Evolutionary conservation across 2,797 vertebrate species (phyloP), one percentile per base, ranked within the genome.

Genomic region (Percopsis omiscomaycus): DNA sequence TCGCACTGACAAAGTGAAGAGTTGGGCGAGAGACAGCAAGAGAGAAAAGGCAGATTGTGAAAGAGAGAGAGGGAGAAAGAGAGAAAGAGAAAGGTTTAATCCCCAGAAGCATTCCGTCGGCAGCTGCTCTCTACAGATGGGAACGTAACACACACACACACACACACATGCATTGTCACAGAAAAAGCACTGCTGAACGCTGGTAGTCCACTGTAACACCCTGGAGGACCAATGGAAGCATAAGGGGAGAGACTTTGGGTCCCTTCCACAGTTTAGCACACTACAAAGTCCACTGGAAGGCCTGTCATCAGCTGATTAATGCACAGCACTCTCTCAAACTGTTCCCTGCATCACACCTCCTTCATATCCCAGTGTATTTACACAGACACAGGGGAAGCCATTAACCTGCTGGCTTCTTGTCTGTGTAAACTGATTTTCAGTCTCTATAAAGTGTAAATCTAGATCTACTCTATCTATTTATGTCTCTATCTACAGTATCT

Each of bases 51-150:
- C 44, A 45, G 16, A 44, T 37, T 57, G 12, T 22, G 42, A 68
- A 13, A 63, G 1, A 30, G 45, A 53, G 13, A 58, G 10, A 55
- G 9, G 59, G 62, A 47, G 54, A 67, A 52, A 72, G 59, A 64
- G 73, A 48, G 37, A 37, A 15, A 65, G 84, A 83, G 79, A 77
- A 73, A 66, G 70, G 68, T 86, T 86, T 86, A 86, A 89, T 89
- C 82, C 88, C 86, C 82, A 83, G 75, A 81, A 88, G 88, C 84
- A 84, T 89, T 77, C 68, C 80, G 80, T 81, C 75, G 69, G 84
- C 84, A 89, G 86, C 84, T 87, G 85, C 79, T 83, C 68, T 29
- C 66, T 89, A 69, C 87, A 89, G 86, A 88, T 86, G 86, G 79
- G 87, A 77, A 78, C 53, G 59, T 69, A 62, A 72, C 50, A 70